Evolutionary conservation across 2,888 invertebrate species (phyloP), one percentile per base, ranked within the genome.

Genomic region (Deilephila elpenor): DNA sequence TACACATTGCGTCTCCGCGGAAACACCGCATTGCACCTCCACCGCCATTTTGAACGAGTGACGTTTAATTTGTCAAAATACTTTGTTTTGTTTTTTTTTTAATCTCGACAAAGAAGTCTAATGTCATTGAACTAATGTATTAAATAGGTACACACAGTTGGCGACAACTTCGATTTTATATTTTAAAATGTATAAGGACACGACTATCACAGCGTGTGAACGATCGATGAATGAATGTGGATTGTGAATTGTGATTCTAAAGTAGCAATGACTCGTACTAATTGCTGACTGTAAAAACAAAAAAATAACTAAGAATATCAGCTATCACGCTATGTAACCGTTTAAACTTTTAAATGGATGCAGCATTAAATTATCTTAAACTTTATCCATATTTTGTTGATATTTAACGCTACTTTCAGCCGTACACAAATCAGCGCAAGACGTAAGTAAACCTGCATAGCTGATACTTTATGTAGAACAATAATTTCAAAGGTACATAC

Each of bases 21-120:
- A 93, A 93, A 93, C 93, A 92, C 94, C 93, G 93, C 94, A 94
- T 91, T 93, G 93, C 93, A 93, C 93, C 93, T 89, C 85, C 89
- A 83, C 79, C 88, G 89, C 92, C 92, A 93, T 93, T 90, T 89
- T 88, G 84, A 84, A 83, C 73, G 77, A 84, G 79, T 86, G 86
- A 80, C 81, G 64, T 53, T 76, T 74, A 74, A 75, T 75, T 79
- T 82, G 84, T 82, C 83, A 84, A 81, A 80, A 76, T 74, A 77
- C 74, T 78, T 77, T 78, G 78, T 79, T 74, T 75, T 67, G 56
- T 56, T 37, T 73, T 73, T 77, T 75, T 75, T 32, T 51, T 76
- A 73, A 56, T 61, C 64, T 74, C 71, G 75, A 71, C 75, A 76
- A 72, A 75, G 67, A 73, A 75, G 44, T 73, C 60, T 29, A 53